phyloP scores from a whole-genome alignment of 1,140 invertebrate species.

The Drosophila punjabiensis region DNA sequence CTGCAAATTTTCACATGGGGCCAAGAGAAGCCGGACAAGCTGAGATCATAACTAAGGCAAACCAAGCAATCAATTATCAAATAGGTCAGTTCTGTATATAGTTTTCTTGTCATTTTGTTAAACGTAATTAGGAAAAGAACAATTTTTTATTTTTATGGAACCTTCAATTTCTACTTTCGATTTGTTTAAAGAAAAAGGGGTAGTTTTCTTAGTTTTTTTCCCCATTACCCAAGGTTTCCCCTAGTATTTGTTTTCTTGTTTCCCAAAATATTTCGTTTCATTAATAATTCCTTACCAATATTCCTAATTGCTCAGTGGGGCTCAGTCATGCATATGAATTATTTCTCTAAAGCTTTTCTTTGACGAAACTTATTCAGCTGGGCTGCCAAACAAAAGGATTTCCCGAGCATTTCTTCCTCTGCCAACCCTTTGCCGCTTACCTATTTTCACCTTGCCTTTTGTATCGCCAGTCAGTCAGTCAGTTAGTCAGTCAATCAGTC shows the following conservation, averaged over 20 bases:
- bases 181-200: neutral
- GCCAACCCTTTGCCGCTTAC: neutral
- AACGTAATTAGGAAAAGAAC: neutral
- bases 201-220: neutral
- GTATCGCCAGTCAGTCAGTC: conserved; percentile 15
- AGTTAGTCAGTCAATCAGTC: conserved; percentile 27
- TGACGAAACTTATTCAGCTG: conserved; percentile 22
- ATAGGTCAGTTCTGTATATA: conserved; percentile 8
- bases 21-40: conserved; percentile 29
- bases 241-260: neutral
- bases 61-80: conserved; percentile 30
- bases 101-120: neutral
- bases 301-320: conserved; percentile 43
- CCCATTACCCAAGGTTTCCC: neutral
- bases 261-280: conserved; percentile 11
- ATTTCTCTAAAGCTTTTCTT: conserved; percentile 23
- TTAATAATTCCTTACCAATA: conserved; percentile 18
- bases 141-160: neutral
- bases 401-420: neutral
- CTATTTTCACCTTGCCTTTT: conserved; percentile 26
- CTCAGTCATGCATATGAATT: conserved; percentile 36
- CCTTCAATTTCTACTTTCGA: neutral
- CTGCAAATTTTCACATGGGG: conserved; percentile 24
- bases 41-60: conserved; percentile 34
- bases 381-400: conserved; percentile 43